Conservation (phyloP, 2,888 invertebrate genomes). For the Thymelicus acteon region DNA sequence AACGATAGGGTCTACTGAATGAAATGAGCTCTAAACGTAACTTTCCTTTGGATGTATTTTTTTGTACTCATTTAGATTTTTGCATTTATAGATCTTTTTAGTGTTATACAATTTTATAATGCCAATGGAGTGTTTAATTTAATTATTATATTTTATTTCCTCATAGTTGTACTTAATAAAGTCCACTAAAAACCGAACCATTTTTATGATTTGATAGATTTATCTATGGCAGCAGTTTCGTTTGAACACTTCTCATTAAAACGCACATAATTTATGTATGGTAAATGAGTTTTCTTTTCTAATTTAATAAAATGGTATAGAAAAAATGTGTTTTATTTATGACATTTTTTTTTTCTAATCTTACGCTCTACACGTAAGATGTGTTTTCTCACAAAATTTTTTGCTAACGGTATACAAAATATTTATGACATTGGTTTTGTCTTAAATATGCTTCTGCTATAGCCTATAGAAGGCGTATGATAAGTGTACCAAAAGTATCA, state of each 20-base stretch:
- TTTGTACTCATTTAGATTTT: slow-evolving; percentile 81
- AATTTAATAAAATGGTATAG: slow-evolving; percentile 81
- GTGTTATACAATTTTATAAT: slow-evolving; percentile 75
- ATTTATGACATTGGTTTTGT: background rate
- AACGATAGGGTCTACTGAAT: slow-evolving; percentile 75
- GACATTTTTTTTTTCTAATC: too few species aligned
- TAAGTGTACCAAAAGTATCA: background rate
- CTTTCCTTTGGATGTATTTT: slow-evolving; percentile 80
- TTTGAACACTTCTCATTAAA: slow-evolving; percentile 68
- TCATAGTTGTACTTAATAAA: slow-evolving; percentile 74
- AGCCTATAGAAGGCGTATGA: too few species aligned
- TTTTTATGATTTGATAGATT: slow-evolving; percentile 61
- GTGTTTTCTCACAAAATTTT: too few species aligned
- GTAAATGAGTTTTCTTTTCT: slow-evolving; percentile 80
- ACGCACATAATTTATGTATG: slow-evolving; percentile 82
- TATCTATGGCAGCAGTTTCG: slow-evolving; percentile 56
- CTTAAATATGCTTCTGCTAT: background rate
- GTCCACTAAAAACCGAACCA: slow-evolving; percentile 71
- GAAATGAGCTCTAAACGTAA: slow-evolving; percentile 76
- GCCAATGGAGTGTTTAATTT: slow-evolving; percentile 55
- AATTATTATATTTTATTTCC: slow-evolving; percentile 51
- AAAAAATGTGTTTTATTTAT: slow-evolving; percentile 49
- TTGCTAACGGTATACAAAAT: too few species aligned
- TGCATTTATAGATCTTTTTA: slow-evolving; percentile 84
- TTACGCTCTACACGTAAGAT: too few species aligned